phyloP scores from a whole-genome alignment of 2,113 vertebrate species.

The Prunella himalayana region DNA sequence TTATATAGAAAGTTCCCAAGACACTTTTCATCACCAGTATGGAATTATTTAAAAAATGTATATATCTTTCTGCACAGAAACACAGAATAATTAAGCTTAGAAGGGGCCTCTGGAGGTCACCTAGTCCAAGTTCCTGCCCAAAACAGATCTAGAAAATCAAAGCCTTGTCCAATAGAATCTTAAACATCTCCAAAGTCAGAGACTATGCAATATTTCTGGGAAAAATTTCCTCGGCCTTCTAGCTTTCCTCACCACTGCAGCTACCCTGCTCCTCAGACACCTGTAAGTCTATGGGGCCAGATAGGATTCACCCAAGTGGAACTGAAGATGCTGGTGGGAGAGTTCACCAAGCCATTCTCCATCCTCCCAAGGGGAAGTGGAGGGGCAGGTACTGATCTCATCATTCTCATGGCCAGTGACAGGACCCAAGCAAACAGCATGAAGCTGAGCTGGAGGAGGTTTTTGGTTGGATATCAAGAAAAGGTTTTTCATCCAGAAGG shows the following conservation, averaged over 20 bases:
- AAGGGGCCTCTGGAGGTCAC: neutral
- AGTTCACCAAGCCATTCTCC: neutral
- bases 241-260: neutral
- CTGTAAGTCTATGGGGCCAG: rapidly evolving
- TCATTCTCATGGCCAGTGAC: neutral
- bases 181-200: neutral
- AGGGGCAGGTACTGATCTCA: neutral
- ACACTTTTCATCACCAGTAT: neutral
- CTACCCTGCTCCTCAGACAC: neutral
- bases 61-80: neutral
- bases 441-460: neutral
- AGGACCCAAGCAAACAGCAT: neutral
- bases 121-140: neutral
- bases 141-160: neutral
- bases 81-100: neutral
- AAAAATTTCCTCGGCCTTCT: neutral
- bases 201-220: neutral
- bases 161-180: neutral
- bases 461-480: neutral
- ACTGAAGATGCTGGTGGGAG: neutral
- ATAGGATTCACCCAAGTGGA: neutral
- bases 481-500: neutral
- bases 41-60: slow-evolving; percentile 2
- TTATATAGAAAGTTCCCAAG: neutral
- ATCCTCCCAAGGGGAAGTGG: neutral